A percentile compares a stretch with the other conserved stretches of the same genome.
These are phyloP conservation scores for Agrochola litura DNA, from an alignment of 2,888 invertebrate genomes.

Conservation along the genomic window DNA sequence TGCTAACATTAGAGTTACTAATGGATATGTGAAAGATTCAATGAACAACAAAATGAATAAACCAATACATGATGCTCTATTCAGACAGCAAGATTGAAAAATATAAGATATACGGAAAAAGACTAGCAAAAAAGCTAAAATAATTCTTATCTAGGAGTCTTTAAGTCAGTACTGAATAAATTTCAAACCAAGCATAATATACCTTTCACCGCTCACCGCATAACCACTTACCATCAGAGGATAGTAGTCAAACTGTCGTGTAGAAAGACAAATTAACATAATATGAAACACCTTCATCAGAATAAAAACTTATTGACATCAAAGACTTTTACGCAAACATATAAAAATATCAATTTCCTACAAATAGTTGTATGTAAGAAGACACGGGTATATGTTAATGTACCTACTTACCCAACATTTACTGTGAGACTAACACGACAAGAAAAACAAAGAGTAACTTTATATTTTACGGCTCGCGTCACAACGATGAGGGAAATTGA, in stretches of 20 bases:
- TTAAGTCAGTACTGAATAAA: not conserved
- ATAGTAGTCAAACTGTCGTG: not conserved
- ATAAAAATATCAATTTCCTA: conserved; percentile 49
- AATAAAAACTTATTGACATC: not conserved
- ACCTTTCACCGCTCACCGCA: not conserved
- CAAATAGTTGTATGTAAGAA: conserved; percentile 35
- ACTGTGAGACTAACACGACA: conserved; percentile 41
- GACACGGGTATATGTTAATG: conserved; percentile 49
- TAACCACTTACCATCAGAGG: too few species aligned
- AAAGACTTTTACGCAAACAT: not conserved
- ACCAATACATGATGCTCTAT: not conserved
- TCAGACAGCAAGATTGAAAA: not conserved
- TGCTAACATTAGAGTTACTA: conserved; percentile 13
- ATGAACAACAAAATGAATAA: not conserved
- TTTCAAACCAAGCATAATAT: not conserved
- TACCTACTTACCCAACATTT: conserved; percentile 41
- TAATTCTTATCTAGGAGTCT: not conserved
- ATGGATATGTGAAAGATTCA: conserved; percentile 2
- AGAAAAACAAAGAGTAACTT: conserved; percentile 48
- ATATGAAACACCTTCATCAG: not conserved
- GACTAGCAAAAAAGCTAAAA: not conserved
- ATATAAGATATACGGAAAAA: not conserved
- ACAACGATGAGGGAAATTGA: conserved; percentile 27
- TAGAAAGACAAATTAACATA: not conserved
- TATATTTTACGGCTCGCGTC: conserved; percentile 44